phyloP scores from a whole-genome alignment of 2,113 vertebrate species.

The Poicephalus gulielmi region DNA sequence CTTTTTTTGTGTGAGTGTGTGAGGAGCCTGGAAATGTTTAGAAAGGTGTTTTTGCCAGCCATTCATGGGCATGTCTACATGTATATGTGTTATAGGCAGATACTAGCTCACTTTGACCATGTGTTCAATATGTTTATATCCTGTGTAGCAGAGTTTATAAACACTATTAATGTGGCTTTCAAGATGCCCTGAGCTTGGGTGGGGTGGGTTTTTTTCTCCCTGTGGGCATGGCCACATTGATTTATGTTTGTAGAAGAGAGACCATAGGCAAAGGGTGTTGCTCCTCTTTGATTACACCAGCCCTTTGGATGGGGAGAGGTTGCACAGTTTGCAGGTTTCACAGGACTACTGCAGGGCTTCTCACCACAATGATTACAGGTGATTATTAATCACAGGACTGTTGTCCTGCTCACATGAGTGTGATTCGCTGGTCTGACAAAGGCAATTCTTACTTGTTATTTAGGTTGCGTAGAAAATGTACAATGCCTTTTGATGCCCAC shows the following conservation, averaged over 20 bases:
- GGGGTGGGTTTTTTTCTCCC: background rate
- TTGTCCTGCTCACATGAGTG: accelerated
- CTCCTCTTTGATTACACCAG: background rate
- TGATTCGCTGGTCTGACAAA: background rate
- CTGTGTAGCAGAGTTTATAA: background rate
- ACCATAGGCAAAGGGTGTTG: background rate
- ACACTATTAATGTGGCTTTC: background rate
- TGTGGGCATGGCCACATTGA: background rate
- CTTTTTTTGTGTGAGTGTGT: background rate
- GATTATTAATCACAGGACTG: background rate
- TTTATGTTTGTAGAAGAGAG: background rate
- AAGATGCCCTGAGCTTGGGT: background rate
- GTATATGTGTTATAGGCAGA: background rate
- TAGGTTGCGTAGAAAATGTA: background rate
- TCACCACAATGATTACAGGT: background rate
- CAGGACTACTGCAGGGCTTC: background rate
- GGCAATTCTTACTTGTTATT: background rate
- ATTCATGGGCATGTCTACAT: background rate
- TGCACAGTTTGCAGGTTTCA: background rate
- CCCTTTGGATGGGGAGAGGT: background rate
- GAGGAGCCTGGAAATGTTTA: background rate
- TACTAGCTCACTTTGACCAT: background rate
- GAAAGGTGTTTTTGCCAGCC: background rate
- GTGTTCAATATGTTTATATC: background rate
- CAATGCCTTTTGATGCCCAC: background rate